These are phyloP conservation scores for Ameiurus melas DNA, from an alignment of 2,113 vertebrate species.

Conservation along the genomic window DNA sequence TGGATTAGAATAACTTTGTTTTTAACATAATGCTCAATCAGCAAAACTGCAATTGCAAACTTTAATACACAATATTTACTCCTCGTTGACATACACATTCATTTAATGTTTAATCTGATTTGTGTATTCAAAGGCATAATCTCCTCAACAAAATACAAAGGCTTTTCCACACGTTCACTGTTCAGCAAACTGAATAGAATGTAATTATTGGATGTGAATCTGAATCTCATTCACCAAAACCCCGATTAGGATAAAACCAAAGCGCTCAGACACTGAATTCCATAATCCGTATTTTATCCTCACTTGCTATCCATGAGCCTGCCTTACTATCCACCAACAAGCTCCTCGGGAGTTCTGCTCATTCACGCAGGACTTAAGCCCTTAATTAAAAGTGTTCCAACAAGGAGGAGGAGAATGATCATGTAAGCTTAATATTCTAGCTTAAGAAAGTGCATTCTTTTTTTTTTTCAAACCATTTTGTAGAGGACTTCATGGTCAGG, in stretches of 20 bases:
- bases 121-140: conserved; percentile 32
- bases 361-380: conserved; percentile 25
- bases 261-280: conserved; percentile 7
- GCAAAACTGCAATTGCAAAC: conserved; percentile 8
- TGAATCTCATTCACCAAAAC: conserved; percentile 29
- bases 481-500: neutral
- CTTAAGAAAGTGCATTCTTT: neutral
- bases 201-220: conserved; percentile 38
- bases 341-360: conserved; percentile 6
- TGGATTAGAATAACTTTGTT: neutral
- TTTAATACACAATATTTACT: conserved; percentile 21
- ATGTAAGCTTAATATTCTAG: neutral
- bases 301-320: conserved; percentile 8
- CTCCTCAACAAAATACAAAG: conserved; percentile 14
- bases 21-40: conserved; percentile 1
- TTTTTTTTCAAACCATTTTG: neutral
- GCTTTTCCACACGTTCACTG: neutral
- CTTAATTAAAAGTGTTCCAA: conserved; percentile 39
- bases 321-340: conserved; percentile 18
- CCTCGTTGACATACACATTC: neutral
- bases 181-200: conserved; percentile 2
- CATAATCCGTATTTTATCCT: conserved; percentile 38
- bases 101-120: conserved; percentile 20
- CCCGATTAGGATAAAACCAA: conserved; percentile 36
- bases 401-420: conserved; percentile 4